phyloP scores from a whole-genome alignment of 2,888 invertebrate species.

The Sialis fuliginosa region DNA sequence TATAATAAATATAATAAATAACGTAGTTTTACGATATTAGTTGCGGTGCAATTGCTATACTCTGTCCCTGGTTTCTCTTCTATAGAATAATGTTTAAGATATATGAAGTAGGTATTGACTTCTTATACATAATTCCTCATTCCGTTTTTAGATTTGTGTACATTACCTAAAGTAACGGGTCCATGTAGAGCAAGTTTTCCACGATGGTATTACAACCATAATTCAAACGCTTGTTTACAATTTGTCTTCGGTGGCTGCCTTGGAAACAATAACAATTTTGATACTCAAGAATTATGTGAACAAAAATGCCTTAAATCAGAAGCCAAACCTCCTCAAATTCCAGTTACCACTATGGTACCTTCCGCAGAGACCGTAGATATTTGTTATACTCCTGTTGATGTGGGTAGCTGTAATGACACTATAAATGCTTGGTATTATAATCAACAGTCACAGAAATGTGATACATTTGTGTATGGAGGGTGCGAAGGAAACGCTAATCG shows the following conservation, averaged over 20 bases:
- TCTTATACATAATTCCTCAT: constrained; percentile 5
- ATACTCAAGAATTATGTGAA: constrained; percentile 38
- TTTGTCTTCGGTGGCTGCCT: constrained; percentile 81
- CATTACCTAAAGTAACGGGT: constrained; percentile 45
- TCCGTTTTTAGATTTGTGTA: constrained; percentile 40
- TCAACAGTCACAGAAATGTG: constrained; percentile 31
- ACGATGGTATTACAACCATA: constrained; percentile 56
- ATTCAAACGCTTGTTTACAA: constrained; percentile 45
- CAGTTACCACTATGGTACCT: constrained; percentile 9
- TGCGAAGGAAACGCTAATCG: constrained; percentile 62
- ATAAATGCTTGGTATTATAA: constrained; percentile 62
- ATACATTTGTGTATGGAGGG: constrained; percentile 47
- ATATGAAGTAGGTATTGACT: too few species aligned
- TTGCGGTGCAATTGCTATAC: too few species aligned
- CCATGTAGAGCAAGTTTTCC: constrained; percentile 44
- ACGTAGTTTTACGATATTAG: too few species aligned
- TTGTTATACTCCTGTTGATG: constrained; percentile 42
- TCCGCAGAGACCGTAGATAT: constrained; percentile 16
- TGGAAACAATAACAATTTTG: constrained; percentile 77
- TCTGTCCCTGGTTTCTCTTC: too few species aligned
- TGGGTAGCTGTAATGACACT: constrained; percentile 48
- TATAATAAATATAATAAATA: too few species aligned
- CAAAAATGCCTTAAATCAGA: constrained; percentile 27
- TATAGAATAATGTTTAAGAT: too few species aligned
- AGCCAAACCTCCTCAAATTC: constrained; percentile 17